phyloP scores from a whole-genome alignment of 2,888 invertebrate genomes.

The Heterodera filipjevi region DNA sequence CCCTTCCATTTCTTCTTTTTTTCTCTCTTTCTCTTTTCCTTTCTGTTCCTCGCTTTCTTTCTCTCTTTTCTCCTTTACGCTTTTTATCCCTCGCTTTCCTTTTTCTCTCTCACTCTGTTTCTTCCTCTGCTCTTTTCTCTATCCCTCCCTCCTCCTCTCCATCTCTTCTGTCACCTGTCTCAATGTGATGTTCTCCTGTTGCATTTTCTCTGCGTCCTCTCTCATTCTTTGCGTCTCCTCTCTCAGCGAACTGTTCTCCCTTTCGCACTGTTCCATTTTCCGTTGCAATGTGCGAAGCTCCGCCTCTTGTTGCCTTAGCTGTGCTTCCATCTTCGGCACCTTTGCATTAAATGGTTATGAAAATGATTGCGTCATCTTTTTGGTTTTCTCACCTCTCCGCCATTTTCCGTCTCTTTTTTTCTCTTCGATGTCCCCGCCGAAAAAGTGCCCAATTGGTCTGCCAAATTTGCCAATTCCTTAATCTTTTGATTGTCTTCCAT shows the following conservation, averaged over 20 bases:
- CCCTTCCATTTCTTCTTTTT: no score
- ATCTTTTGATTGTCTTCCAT: neutral
- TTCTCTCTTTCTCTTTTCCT: no score
- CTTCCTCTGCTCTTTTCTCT: no score
- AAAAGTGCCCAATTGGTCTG: neutral
- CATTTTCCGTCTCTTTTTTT: neutral
- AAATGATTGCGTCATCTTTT: neutral
- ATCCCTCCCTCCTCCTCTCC: neutral
- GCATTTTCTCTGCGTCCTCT: neutral
- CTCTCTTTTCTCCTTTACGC: no score
- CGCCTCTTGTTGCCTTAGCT: conserved; percentile 29
- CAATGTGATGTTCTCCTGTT: conserved; percentile 44
- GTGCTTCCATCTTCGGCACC: conserved; percentile 1
- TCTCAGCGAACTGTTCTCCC: conserved; percentile 11
- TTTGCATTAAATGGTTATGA: neutral
- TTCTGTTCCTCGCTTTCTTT: no score
- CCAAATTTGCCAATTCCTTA: conserved; percentile 16
- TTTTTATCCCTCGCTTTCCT: no score
- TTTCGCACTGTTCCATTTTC: conserved; percentile 35
- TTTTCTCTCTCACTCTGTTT: no score
- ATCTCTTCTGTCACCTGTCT: conserved; percentile 7
- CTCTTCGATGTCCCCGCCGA: neutral
- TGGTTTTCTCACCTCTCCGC: conserved; percentile 5
- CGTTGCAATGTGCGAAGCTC: conserved; percentile 34
- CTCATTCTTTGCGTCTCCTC: conserved; percentile 3